Percentiles rank a stretch among this genome's conserved stretches.
Evolutionary conservation across 35 echinoderm and acorn worm genomes (phyloP).

Genomic region (Heliocidaris erythrogramma): DNA sequence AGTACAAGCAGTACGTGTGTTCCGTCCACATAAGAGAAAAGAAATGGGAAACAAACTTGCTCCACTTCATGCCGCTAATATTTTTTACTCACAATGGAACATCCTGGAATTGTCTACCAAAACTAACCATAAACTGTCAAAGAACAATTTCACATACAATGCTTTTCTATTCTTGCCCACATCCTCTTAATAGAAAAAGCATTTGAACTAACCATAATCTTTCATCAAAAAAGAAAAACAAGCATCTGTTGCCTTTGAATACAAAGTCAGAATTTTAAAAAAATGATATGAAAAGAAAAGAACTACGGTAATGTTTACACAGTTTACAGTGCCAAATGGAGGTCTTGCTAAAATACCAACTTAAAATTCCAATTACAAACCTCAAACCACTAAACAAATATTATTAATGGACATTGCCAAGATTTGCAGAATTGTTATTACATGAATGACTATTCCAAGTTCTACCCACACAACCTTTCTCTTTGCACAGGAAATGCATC

Average conservation of each 20-base stretch:
- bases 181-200: not conserved
- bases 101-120: not conserved
- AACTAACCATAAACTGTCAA: not conserved
- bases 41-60: not conserved
- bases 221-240: too few relatives aligned
- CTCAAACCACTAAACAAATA: conserved; percentile 1
- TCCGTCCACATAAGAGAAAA: not conserved
- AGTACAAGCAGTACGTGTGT: not conserved
- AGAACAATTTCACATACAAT: not conserved
- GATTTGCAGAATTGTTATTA: not conserved
- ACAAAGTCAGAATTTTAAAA: not conserved
- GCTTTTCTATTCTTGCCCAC: not conserved
- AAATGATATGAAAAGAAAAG: not conserved
- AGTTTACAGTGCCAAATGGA: not conserved
- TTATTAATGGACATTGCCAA: not conserved
- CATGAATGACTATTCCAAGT: not conserved
- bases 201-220: too few relatives aligned
- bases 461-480: not conserved
- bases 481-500: not conserved
- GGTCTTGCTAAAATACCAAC: not conserved
- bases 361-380: not conserved
- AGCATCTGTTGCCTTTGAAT: not conserved
- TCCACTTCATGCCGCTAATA: not conserved
- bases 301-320: not conserved
- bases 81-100: not conserved